Evolutionary conservation across 2,113 vertebrate species (phyloP), one percentile per base, ranked within the genome.

Genomic region (Dinomys branickii): DNA sequence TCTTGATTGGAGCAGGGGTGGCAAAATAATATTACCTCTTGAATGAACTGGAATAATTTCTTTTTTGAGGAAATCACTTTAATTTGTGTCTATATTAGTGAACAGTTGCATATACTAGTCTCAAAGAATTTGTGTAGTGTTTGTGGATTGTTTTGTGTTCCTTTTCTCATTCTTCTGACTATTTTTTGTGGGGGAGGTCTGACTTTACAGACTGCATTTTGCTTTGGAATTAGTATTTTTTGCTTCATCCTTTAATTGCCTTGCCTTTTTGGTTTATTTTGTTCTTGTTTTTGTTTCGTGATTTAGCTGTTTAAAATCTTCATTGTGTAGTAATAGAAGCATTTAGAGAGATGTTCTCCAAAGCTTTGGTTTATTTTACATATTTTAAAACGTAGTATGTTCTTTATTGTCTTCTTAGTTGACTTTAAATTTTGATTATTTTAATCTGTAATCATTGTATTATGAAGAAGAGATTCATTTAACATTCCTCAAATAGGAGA

Each of bases 341-440:
- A 80, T 93, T 92, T 84, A 88, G 33, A 52, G 71, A 73, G 38
- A 38, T 84, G 52, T 33, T 38, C 28, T 75, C 77, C 30, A 17
- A 73, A 73, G 17, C 22, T 85, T 88, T 44, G 35, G 50, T 19
- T 90, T 73, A 38, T 69, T 80, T 85, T 85, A 86, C 22, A 92
- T 61, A 78, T 88, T 88, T 96, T 85, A 16, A 95, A 96, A 65
- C 65, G 20, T 58, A 73, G 12, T 71, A n/a, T 84, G 56, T n/a
- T 85, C 10, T 88, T 87, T 56, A 17, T 94, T 88, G 8, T 91
- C 26, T 73, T 85, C 30, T 26, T 78, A 50, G 44, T 78, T 78
- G 26, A 50, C 44, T 59, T 94, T 92, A n/a, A 35, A 1, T 71
- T 93, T 92, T 84, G 5, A 44, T 94, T 83, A 71, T 47, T 84